phyloP scores from a whole-genome alignment of 2,888 invertebrate genomes.

The Mesorhabditis belari region DNA sequence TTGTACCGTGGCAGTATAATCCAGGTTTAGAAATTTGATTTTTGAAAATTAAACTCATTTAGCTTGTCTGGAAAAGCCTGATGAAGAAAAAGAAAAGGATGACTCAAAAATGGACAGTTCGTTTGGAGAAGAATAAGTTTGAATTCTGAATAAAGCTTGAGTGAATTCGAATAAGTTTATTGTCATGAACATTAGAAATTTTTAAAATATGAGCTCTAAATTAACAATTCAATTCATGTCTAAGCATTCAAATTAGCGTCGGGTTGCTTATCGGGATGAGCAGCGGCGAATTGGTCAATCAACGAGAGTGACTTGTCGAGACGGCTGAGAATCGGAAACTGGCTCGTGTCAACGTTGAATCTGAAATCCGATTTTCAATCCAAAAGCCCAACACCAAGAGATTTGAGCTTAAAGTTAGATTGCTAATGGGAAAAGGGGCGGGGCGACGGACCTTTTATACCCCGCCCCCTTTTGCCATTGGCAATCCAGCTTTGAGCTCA shows the following conservation, averaged over 20 bases:
- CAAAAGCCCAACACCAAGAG: too few species aligned
- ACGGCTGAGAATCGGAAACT: conserved; percentile 79
- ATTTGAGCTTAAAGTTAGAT: too few species aligned
- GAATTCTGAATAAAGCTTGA: too few species aligned
- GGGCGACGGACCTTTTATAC: too few species aligned
- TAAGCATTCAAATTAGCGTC: conserved; percentile 64
- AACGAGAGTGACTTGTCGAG: conserved; percentile 78
- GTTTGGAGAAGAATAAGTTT: too few species aligned
- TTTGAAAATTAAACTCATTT: neutral
- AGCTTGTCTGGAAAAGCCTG: too few species aligned
- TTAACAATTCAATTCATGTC: neutral
- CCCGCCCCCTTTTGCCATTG: too few species aligned
- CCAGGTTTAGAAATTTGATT: conserved; percentile 14
- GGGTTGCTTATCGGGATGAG: conserved; percentile 84
- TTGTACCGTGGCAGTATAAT: conserved; percentile 17
- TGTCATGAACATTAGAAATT: too few species aligned
- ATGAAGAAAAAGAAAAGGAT: neutral
- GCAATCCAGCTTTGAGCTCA: too few species aligned
- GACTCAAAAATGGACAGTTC: neutral
- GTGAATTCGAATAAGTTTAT: too few species aligned
- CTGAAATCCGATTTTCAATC: conserved; percentile 58
- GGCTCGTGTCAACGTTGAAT: conserved; percentile 82
- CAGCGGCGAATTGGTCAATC: conserved; percentile 81
- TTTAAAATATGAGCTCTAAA: neutral
- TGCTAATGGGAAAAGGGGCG: too few species aligned